phyloP scores from a whole-genome alignment of 30 jellyfish, hydroid and myxozoan genomes.

The Pelagia noctiluca region DNA sequence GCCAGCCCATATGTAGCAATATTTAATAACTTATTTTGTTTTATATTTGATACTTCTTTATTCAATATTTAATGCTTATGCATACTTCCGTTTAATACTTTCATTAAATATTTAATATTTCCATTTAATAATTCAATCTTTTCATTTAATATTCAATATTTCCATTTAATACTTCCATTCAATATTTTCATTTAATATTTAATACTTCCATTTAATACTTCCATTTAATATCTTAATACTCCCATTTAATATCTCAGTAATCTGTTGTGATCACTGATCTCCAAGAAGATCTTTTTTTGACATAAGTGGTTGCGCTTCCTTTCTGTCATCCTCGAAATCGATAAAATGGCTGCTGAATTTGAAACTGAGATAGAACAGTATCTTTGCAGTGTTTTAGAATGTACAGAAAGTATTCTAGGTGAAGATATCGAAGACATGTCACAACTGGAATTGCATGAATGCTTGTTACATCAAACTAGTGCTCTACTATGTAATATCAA shows the following conservation, averaged over 20 bases:
- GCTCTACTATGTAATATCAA: background rate
- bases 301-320: too few relatives aligned
- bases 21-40: too few relatives aligned
- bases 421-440: background rate
- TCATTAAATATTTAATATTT: background rate
- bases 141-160: background rate
- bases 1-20: too few relatives aligned
- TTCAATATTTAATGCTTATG: background rate
- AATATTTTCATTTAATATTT: background rate
- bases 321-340: constrained; percentile 1
- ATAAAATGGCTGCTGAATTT: background rate
- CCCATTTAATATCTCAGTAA: too few relatives aligned
- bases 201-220: too few relatives aligned
- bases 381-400: background rate
- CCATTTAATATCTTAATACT: background rate
- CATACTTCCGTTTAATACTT: background rate
- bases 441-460: constrained; percentile 1
- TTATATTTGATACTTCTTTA: too few relatives aligned
- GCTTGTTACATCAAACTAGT: background rate
- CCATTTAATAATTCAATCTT: constrained; percentile 4
- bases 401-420: background rate
- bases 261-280: too few relatives aligned
- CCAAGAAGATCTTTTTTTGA: too few relatives aligned
- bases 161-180: background rate
- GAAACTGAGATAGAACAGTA: constrained; percentile 1